phyloP scores from a whole-genome alignment of 1,140 invertebrate genomes.

The Musca vetustissima region DNA sequence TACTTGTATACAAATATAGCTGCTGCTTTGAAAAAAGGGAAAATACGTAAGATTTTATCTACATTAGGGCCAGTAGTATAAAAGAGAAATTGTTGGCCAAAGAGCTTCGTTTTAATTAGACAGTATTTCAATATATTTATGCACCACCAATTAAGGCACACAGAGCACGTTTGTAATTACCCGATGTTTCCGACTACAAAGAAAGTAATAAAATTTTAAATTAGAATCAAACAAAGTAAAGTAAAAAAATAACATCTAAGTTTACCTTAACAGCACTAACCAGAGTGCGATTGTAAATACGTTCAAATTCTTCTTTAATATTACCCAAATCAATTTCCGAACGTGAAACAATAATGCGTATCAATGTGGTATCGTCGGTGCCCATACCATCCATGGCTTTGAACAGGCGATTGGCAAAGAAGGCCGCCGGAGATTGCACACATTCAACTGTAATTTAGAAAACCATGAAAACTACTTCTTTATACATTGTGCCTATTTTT shows the following conservation, averaged over 20 bases:
- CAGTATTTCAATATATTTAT: slow-evolving; percentile 33
- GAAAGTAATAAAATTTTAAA: neutral
- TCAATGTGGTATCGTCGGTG: slow-evolving; percentile 71
- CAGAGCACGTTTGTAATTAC: slow-evolving; percentile 71
- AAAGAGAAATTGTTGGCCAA: too few relatives aligned
- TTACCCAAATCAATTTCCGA: slow-evolving; percentile 72
- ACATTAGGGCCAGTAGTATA: too few relatives aligned
- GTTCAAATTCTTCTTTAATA: slow-evolving; percentile 47
- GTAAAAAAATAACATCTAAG: neutral
- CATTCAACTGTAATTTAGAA: slow-evolving; percentile 67
- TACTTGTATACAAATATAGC: too few relatives aligned
- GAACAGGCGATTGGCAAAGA: slow-evolving; percentile 74
- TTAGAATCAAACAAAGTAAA: neutral
- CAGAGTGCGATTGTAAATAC: slow-evolving; percentile 70
- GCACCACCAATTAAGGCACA: slow-evolving; percentile 61
- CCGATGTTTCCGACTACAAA: slow-evolving; percentile 68
- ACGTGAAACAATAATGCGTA: slow-evolving; percentile 72
- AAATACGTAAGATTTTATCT: too few relatives aligned
- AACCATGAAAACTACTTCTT: too few relatives aligned
- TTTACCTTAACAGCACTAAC: slow-evolving; percentile 63
- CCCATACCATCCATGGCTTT: slow-evolving; percentile 72
- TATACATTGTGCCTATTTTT: too few relatives aligned
- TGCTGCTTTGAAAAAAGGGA: too few relatives aligned
- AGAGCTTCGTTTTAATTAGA: too few relatives aligned
- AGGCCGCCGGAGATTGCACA: slow-evolving; percentile 68